phyloP scores from a whole-genome alignment of 2,113 vertebrate genomes.

The Lutjanus erythropterus region DNA sequence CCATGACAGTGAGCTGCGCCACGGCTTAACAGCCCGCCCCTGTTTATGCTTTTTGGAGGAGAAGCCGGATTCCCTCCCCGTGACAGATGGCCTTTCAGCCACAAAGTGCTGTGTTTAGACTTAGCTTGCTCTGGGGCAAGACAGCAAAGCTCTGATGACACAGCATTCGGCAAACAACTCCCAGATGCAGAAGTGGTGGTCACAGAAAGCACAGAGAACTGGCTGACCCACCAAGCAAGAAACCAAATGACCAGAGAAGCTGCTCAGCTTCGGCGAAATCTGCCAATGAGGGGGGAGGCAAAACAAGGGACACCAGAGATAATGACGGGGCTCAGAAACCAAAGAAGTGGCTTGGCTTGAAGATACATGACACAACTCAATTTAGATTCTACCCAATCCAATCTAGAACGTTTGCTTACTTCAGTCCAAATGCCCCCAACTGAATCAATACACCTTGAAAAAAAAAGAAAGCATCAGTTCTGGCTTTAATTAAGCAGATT shows the following conservation, averaged over 20 bases:
- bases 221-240: constrained; percentile 72
- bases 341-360: constrained; percentile 66
- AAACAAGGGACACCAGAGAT: constrained; percentile 68
- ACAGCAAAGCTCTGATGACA: constrained; percentile 83
- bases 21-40: constrained; percentile 81
- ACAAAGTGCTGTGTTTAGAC: constrained; percentile 86
- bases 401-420: constrained; percentile 64
- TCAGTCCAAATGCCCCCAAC: constrained; percentile 55
- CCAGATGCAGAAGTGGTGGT: constrained; percentile 77
- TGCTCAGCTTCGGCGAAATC: constrained; percentile 56
- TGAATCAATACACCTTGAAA: constrained; percentile 70
- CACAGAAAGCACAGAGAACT: constrained; percentile 72
- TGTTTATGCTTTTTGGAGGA: constrained; percentile 86
- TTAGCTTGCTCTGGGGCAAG: constrained; percentile 82
- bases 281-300: constrained; percentile 42
- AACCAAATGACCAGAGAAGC: constrained; percentile 70
- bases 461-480: constrained; percentile 63
- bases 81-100: constrained; percentile 87
- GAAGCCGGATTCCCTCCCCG: constrained; percentile 81
- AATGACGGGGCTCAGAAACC: constrained; percentile 72
- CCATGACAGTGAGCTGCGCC: constrained; percentile 84
- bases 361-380: constrained; percentile 75
- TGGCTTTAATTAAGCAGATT: constrained; percentile 83
- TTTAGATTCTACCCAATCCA: constrained; percentile 62
- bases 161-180: constrained; percentile 84